Evolutionary conservation across 2,113 vertebrate genomes (phyloP).

Genomic region (Ictalurus furcatus): DNA sequence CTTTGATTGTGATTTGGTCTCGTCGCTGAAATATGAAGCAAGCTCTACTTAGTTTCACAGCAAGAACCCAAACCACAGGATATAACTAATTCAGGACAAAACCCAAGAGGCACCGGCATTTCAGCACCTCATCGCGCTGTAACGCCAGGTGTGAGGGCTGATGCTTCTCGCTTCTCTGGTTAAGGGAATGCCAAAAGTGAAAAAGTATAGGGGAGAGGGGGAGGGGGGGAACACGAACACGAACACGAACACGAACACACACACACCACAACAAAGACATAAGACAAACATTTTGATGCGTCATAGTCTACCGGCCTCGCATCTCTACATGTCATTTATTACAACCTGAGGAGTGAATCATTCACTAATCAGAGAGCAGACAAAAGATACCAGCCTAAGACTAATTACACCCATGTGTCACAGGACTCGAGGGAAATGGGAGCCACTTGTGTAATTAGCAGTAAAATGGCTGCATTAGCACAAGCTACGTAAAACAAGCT

Average conservation of each 20-base stretch:
- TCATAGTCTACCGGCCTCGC: neutral
- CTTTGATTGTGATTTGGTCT: neutral
- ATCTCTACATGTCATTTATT: neutral
- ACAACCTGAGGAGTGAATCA: slow-evolving; percentile 31
- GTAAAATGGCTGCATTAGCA: slow-evolving; percentile 16
- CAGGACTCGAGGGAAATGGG: slow-evolving; percentile 18
- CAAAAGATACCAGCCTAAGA: slow-evolving; percentile 10
- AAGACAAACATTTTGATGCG: neutral
- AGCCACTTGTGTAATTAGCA: slow-evolving; percentile 37
- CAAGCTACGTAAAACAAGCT: neutral
- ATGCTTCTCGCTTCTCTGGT: neutral
- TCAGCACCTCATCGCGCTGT: slow-evolving; percentile 8
- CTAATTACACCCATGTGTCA: slow-evolving; percentile 39
- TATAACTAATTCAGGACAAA: slow-evolving; percentile 18
- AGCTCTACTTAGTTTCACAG: slow-evolving; percentile 12
- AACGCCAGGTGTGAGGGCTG: slow-evolving; percentile 13
- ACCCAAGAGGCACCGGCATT: slow-evolving; percentile 12
- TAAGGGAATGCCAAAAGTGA: slow-evolving; percentile 3
- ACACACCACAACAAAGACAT: neutral
- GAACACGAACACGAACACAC: neutral
- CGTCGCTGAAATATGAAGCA: neutral
- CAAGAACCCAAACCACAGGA: slow-evolving; percentile 23
- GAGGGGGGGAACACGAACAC: no score
- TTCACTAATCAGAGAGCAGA: slow-evolving; percentile 1
- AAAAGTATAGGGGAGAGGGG: neutral